Evolutionary conservation across 2,888 invertebrate species (phyloP).

Genomic region (Drosophila suboccidentalis): DNA sequence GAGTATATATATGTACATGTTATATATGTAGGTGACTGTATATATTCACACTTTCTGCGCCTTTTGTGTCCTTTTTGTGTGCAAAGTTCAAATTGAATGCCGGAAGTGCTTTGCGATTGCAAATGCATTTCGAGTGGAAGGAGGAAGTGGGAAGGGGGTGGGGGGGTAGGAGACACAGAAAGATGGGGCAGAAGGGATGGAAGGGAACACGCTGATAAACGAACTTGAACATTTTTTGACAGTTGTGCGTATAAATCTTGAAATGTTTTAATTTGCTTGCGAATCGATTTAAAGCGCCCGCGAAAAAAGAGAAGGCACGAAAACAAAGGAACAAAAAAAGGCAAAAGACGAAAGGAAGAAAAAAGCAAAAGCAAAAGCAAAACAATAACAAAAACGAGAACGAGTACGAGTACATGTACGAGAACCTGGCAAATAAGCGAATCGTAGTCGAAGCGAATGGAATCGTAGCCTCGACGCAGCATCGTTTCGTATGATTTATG

Average conservation of each 20-base stretch:
- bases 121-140: conserved; percentile 40
- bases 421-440: conserved; percentile 34
- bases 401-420: background rate
- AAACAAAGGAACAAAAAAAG: conserved; percentile 4
- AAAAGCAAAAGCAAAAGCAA: conserved; percentile 30
- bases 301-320: conserved; percentile 16
- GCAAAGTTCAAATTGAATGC: conserved; percentile 67
- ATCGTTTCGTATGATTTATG: conserved; percentile 82
- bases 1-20: conserved; percentile 9
- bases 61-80: conserved; percentile 53
- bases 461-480: conserved; percentile 53
- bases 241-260: conserved; percentile 85
- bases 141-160: background rate
- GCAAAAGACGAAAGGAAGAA: conserved; percentile 12
- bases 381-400: conserved; percentile 2
- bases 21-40: conserved; percentile 6
- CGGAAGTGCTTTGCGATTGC: conserved; percentile 72
- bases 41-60: conserved; percentile 20
- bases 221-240: conserved; percentile 80
- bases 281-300: conserved; percentile 82
- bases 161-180: background rate
- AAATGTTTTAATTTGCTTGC: conserved; percentile 85
- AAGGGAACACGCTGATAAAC: conserved; percentile 62
- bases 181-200: background rate
- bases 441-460: conserved; percentile 24